Percentiles rank a stretch among this genome's conserved stretches.
Evolutionary conservation across 2,888 invertebrate species (phyloP).

Genomic region (Galeopsomyia nigrocyanea): DNA sequence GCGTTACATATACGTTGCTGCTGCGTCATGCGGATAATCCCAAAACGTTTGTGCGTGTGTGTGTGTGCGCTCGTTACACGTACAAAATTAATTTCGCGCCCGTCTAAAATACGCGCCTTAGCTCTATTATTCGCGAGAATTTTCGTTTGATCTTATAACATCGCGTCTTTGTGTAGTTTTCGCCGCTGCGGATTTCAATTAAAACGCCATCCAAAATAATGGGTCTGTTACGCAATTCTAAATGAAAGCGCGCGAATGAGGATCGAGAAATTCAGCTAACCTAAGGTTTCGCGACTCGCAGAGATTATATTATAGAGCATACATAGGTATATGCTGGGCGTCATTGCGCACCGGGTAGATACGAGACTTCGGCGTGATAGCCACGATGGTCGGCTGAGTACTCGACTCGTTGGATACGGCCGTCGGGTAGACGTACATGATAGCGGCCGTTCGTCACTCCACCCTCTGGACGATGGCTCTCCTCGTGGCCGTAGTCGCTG

Average conservation of each 20-base stretch:
- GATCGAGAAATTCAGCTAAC: no score
- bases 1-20: no score
- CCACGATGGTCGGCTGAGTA: conserved; percentile 84
- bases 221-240: no score
- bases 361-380: conserved; percentile 83
- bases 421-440: conserved; percentile 84
- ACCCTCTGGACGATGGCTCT: conserved; percentile 78
- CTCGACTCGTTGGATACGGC: conserved; percentile 81
- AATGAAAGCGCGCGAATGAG: no score
- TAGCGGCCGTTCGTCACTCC: conserved; percentile 80
- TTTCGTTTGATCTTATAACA: no score
- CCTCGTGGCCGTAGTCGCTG: conserved; percentile 84
- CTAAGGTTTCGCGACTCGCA: no score
- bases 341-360: conserved; percentile 58
- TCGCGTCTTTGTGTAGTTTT: no score
- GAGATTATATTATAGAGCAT: no score
- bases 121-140: conserved; percentile 18
- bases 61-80: conserved; percentile 28
- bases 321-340: no score
- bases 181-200: no score
- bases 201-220: no score
- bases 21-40: background rate
- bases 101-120: conserved; percentile 30
- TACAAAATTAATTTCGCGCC: conserved; percentile 36
- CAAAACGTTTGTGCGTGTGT: background rate